Evolutionary conservation across 2,888 invertebrate species (phyloP).

Genomic region (Tridacna crocea): DNA sequence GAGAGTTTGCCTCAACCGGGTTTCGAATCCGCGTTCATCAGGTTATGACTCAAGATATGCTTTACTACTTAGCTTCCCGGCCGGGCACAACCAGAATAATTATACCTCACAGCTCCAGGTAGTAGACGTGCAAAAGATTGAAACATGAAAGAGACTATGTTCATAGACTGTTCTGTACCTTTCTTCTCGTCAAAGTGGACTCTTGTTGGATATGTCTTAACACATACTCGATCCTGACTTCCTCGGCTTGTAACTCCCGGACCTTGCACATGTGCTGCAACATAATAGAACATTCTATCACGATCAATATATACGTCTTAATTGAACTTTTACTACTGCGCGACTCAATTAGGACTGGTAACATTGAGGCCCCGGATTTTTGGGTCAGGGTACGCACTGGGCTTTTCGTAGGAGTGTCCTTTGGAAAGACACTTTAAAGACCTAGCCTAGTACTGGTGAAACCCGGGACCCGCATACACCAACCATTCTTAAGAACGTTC

Average conservation of each 20-base stretch:
- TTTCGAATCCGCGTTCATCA: no score
- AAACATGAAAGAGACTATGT: no score
- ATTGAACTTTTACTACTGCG: background rate
- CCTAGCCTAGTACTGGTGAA: no score
- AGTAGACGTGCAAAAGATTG: no score
- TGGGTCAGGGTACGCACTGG: background rate
- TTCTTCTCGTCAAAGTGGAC: background rate
- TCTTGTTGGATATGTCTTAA: slow-evolving; percentile 39
- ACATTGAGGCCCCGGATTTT: background rate
- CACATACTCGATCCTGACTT: slow-evolving; percentile 40
- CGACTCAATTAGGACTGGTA: background rate
- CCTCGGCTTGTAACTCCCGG: slow-evolving; percentile 34
- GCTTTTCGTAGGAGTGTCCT: background rate
- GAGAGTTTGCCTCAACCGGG: no score
- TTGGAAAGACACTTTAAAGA: no score
- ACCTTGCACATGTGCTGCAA: slow-evolving; percentile 38
- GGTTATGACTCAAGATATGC: no score
- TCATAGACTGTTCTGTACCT: background rate
- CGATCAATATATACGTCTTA: background rate
- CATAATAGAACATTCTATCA: background rate
- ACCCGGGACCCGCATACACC: no score
- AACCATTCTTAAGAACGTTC: no score
- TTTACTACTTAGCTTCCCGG: no score
- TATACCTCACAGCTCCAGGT: no score
- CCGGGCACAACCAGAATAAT: no score